Evolutionary conservation across 2,113 vertebrate species (phyloP).

Genomic region (pig (Sus scrofa)): DNA sequence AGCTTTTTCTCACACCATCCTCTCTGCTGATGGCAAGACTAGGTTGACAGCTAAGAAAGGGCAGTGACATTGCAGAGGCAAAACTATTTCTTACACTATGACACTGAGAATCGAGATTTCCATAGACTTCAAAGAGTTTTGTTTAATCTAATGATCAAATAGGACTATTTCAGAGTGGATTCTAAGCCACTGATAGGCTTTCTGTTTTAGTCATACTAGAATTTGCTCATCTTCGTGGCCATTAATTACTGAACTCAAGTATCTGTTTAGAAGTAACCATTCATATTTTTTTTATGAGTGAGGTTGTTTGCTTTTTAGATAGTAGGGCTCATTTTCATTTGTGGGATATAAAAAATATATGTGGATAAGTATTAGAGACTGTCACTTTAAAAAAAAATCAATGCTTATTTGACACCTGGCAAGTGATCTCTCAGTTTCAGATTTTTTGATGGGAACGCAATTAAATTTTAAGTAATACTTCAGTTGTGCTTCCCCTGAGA

Average conservation of each 20-base stretch:
- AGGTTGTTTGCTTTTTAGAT: background rate
- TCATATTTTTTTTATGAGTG: background rate
- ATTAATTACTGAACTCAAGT: background rate
- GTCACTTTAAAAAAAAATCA: background rate
- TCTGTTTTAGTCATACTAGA: slow-evolving; percentile 5
- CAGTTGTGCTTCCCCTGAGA: slow-evolving; percentile 15
- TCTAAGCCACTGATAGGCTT: background rate
- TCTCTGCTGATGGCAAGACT: slow-evolving; percentile 52
- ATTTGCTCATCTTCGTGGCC: background rate
- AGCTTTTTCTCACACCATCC: slow-evolving; percentile 38
- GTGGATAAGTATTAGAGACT: slow-evolving; percentile 5
- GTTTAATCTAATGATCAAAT: background rate
- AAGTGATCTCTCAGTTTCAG: slow-evolving; percentile 36
- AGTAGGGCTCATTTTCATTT: slow-evolving; percentile 35
- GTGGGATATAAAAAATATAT: slow-evolving; percentile 2
- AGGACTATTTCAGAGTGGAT: background rate
- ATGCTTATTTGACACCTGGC: slow-evolving; percentile 49
- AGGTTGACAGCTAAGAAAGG: slow-evolving; percentile 41
- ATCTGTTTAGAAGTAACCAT: background rate
- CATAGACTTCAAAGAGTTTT: slow-evolving; percentile 38
- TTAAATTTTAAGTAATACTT: slow-evolving; percentile 61
- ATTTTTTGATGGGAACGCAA: slow-evolving; percentile 69
- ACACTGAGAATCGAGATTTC: background rate
- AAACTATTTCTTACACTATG: slow-evolving; percentile 28
- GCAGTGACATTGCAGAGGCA: background rate